Conservation (phyloP, 1,140 invertebrate species). For the Drosophila suzukii region DNA sequence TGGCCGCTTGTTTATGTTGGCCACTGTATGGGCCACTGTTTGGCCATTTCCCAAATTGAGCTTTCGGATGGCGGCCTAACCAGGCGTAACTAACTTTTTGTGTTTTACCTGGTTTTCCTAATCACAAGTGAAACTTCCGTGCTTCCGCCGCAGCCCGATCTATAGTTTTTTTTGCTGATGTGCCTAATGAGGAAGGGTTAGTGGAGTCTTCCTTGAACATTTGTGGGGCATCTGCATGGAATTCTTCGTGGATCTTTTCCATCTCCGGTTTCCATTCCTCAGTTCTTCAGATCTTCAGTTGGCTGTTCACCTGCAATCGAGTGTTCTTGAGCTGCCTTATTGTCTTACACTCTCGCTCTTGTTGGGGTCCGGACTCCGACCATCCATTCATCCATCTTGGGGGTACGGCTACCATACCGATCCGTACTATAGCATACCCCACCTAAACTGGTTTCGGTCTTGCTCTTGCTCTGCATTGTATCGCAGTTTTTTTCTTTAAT, state of each 20-base stretch:
- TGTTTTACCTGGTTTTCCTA: conserved; percentile 33
- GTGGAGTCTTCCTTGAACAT: conserved; percentile 46
- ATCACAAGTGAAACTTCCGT: conserved; percentile 48
- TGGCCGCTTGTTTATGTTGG: conserved; percentile 73
- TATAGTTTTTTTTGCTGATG: conserved; percentile 4
- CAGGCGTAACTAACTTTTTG: conserved; percentile 70
- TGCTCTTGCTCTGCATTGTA: conserved; percentile 58
- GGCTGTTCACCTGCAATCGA: conserved; percentile 41
- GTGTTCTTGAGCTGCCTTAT: conserved; percentile 68
- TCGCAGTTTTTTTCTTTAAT: conserved; percentile 56
- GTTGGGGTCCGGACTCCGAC: conserved; percentile 36
- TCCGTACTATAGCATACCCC: conserved; percentile 13
- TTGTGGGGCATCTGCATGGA: conserved; percentile 65
- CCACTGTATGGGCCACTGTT: conserved; percentile 51
- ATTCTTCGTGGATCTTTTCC: conserved; percentile 26
- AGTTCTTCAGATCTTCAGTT: not conserved
- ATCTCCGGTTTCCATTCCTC: conserved; percentile 49
- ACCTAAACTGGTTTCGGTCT: conserved; percentile 71
- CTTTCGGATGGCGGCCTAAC: conserved; percentile 56
- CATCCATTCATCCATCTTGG: conserved; percentile 22
- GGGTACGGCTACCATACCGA: conserved; percentile 16
- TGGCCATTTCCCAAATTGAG: conserved; percentile 75
- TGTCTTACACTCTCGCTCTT: conserved; percentile 72
- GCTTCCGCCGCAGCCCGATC: conserved; percentile 63
- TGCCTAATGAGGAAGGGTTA: conserved; percentile 41